These are phyloP conservation scores for Eubucco bourcierii DNA, from an alignment of 2,113 vertebrate genomes.

Conservation along the genomic window DNA sequence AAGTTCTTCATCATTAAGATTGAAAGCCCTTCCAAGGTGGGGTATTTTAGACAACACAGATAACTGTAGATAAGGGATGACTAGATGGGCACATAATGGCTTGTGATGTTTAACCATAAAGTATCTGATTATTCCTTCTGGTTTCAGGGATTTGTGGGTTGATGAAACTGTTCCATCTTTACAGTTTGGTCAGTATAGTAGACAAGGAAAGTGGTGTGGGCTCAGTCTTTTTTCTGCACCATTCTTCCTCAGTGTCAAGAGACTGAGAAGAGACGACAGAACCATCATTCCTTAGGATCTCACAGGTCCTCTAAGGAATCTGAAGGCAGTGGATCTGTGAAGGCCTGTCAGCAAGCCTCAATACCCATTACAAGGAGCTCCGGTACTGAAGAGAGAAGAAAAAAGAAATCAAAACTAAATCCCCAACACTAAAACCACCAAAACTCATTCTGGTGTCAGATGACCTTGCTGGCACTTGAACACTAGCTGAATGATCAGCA, in stretches of 20 bases:
- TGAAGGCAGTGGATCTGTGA: conserved; percentile 40
- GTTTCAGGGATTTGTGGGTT: neutral
- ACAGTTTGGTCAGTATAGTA: conserved; percentile 22
- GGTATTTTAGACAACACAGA: neutral
- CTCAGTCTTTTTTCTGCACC: conserved; percentile 56
- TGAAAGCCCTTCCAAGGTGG: neutral
- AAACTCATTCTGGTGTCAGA: neutral
- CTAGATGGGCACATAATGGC: neutral
- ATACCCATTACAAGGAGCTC: neutral
- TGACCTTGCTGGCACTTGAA: neutral
- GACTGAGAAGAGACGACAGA: conserved; percentile 57
- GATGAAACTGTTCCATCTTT: conserved; percentile 27
- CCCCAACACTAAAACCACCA: neutral
- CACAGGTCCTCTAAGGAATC: conserved; percentile 28
- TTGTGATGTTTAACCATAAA: neutral
- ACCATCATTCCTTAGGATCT: conserved; percentile 51
- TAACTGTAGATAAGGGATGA: neutral
- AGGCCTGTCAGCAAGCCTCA: conserved; percentile 27
- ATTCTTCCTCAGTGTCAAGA: conserved; percentile 63
- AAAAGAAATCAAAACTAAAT: neutral
- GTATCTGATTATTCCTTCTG: neutral
- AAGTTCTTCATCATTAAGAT: neutral
- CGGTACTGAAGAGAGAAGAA: neutral
- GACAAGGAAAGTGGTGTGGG: conserved; percentile 31
- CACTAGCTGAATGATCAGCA: neutral